Base-by-base conservation (phyloP, 2,797 vertebrate genomes). In the Oryzias dopingdopingensis region DNA sequence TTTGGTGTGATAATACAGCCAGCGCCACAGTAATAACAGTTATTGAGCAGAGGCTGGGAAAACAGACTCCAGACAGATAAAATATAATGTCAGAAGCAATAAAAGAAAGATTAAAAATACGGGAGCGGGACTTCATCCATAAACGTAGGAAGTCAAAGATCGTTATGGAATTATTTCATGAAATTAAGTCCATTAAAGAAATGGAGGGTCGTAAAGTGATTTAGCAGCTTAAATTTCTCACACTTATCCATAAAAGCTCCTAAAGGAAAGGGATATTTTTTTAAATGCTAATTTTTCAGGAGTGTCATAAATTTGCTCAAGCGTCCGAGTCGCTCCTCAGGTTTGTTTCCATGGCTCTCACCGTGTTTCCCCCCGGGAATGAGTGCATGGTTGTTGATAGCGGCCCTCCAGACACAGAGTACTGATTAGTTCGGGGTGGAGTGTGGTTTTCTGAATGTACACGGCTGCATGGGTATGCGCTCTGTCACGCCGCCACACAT, bases 401-500 rank as follows among this genome's bases (percentile, higher is more conserved):
- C 73, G 78, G 77, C 77, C 80, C 81, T 83, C 41, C 74, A 83
- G 67, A 74, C 80, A 67, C 65, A 79, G 49, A 81, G 75, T 83
- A 62, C 79, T 89, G 82, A 86, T 89, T 87, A 86, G 79, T 78
- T 80, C 55, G 64, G 78, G 81, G 80, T 82, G 82, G 80, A 80
- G 74, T 76, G 73, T 46, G 69, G 74, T 76, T 82, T 37, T 73
- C 18, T 64, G 66, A 52, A 63, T 69, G 50, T 55, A 47, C 16
- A 62, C 62, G 54, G 74, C 67, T 64, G 80, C 71, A 46, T 59
- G 66, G 47, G 45, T 51, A 37, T 57, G 54, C 64, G 16, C 60
- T 54, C 42, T 67, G 67, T 55, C 56, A 74, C 67, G 60, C 52
- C 41, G 45, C 56, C 54, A 70, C 77, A 18, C 68, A 79, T 71